Base-by-base conservation (phyloP, 2,113 vertebrate species). In the Leiothrix lutea region DNA sequence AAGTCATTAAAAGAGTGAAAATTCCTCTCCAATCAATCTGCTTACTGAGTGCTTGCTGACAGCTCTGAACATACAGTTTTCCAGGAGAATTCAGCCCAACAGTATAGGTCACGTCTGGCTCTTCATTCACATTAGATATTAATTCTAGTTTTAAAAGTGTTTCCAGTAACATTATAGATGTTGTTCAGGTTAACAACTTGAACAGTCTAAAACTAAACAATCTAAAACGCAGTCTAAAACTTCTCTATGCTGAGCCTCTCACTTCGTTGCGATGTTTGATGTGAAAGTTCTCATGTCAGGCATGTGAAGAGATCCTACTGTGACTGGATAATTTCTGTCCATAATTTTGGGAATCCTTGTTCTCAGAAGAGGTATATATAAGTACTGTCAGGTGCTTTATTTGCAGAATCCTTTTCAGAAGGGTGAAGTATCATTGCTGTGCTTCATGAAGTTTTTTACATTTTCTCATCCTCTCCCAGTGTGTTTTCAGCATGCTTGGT, bases 211-310 rank as follows among this genome's bases (percentile, higher is more conserved):
- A n/a, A n/a, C n/a, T n/a, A n/a, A n/a, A n/a, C n/a, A n/a, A n/a
- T n/a, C n/a, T n/a, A n/a, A n/a, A n/a, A n/a, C 33, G 4, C 15
- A 57, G 16, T 36, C 36, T 57, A 23, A 65, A 78, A 42, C 21
- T 86, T 62, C 15, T 70, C 19, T 66, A 0, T 8, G 2, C 33
- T 86, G 26, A 83, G 16, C n/a, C 0, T 0, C 25, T 83, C 31
- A 22, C 9, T 51, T 75, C 16, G 10, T 67, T 62, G 29, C 24
- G 28, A 2, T 25, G 13, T 36, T 77, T 6, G 9, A 5, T 60
- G 28, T 90, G 45, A 36, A 94, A 36, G 38, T 66, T 48, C 54
- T 45, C 48, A 4, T 0, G 0, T 71, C 21, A 22, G 44, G 38
- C 26, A 29, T 82, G 18, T 71, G 40, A 79, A 75, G 40, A 56